Conservation (phyloP, 2,888 invertebrate species). For the Alviniconcha strummeri region DNA sequence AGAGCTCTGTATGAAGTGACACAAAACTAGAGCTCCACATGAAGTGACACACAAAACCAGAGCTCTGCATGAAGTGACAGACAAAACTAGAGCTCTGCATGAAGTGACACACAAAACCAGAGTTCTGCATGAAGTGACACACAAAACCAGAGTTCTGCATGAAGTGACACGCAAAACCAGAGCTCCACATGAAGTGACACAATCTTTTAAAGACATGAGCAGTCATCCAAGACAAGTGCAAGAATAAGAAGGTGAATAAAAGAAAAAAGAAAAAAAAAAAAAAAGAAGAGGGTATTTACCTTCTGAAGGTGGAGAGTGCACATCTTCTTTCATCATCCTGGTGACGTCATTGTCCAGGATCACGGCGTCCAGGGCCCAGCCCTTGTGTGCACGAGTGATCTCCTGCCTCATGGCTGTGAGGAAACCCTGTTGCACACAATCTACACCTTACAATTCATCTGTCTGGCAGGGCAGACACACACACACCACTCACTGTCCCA, state of each 20-base stretch:
- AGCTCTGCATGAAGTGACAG: neutral
- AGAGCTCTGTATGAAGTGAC: no score
- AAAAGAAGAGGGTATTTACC: conserved; percentile 73
- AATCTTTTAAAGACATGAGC: neutral
- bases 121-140: no score
- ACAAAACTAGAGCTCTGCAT: no score
- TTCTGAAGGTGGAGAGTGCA: conserved; percentile 89
- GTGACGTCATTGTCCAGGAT: conserved; percentile 74
- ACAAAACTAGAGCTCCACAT: no score
- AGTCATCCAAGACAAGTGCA: neutral
- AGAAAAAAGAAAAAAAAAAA: no score
- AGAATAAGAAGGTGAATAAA: neutral
- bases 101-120: no score
- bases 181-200: neutral
- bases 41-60: no score
- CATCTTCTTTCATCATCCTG: conserved; percentile 73
- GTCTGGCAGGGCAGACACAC: neutral
- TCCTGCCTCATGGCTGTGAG: conserved; percentile 75
- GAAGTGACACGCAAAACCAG: no score
- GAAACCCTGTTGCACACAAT: conserved; percentile 66
- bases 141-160: no score
- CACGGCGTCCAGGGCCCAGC: conserved; percentile 74
- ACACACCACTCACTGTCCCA: neutral
- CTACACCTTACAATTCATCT: neutral
- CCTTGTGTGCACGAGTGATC: conserved; percentile 74